phyloP scores from a whole-genome alignment of 2,113 vertebrate genomes.

The Accipiter cooperii region DNA sequence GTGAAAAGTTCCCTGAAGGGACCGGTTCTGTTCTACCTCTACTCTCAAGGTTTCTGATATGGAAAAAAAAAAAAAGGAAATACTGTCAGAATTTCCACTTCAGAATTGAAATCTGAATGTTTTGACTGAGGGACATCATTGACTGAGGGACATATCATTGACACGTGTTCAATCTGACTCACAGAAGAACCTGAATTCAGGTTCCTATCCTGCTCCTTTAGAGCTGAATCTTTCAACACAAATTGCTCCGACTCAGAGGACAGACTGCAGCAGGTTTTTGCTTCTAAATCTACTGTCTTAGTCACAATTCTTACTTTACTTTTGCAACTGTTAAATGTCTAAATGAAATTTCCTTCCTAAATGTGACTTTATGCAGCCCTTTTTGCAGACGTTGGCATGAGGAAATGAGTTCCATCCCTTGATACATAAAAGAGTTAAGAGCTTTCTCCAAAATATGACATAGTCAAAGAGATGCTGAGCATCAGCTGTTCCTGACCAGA shows the following conservation, averaged over 20 bases:
- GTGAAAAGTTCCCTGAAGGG: background rate
- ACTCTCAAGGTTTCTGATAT: background rate
- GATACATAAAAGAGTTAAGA: background rate
- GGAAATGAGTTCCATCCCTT: background rate
- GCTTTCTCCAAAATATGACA: background rate
- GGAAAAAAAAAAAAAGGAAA: background rate
- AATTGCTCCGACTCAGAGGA: background rate
- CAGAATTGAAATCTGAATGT: background rate
- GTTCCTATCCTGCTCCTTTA: background rate
- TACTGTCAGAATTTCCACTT: background rate
- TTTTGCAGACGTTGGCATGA: background rate
- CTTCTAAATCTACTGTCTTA: background rate
- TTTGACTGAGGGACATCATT: background rate
- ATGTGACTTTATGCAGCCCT: background rate
- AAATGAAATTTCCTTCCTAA: background rate
- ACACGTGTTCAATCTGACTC: background rate
- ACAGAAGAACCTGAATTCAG: background rate
- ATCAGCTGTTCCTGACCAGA: background rate
- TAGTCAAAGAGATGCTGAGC: background rate
- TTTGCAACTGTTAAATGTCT: background rate
- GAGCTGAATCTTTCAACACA: background rate
- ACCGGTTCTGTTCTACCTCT: background rate
- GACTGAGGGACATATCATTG: background rate
- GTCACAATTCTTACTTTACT: background rate
- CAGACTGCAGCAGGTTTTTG: background rate